Evolutionary conservation across 2,888 invertebrate genomes (phyloP), one percentile per base, ranked within the genome.

Genomic region (Spicauda simplicius): DNA sequence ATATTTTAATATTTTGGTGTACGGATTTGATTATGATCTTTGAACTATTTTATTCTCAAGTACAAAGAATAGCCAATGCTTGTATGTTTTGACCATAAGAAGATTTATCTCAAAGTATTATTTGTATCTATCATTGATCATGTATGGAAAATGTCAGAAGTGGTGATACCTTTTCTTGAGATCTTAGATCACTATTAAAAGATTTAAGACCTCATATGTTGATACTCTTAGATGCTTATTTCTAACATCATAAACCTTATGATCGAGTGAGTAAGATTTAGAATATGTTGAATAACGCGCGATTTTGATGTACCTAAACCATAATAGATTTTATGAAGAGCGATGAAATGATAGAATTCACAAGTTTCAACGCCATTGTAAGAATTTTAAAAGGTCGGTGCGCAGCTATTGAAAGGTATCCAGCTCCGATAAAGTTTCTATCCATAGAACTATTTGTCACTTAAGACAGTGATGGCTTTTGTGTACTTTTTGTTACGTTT

Each of bases 301-400:
- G 7, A 16, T 48, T 7, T 16, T 48, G 16, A 48, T 16, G 6
- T 48, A 7, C 48, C 11, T 16, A 16, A 48, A n/a, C 16, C n/a
- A 48, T 16, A 48, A 25, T 59, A 58, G 52, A 20, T 61, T 61
- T 61, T 68, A 72, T 71, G 75, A 76, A 74, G 45, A 69, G 60
- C 66, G 76, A 77, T 77, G 77, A 81, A 85, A 68, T 72, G 88
- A 89, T 90, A 89, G 75, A 78, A 86, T 89, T 86, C 83, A 83
- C 75, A 73, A 76, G 79, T 86, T 83, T 86, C 82, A 81, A 80
- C 78, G 78, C 80, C 69, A 82, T 88, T 88, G 83, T 88, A 79
- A 71, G 68, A 77, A 84, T 84, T 85, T 87, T 82, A 82, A 80
- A 75, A 74, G 70, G 74, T 77, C 74, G 73, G 74, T 72, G 72